Evolutionary conservation across 2,113 vertebrate species (phyloP).

Genomic region (Sula dactylatra): DNA sequence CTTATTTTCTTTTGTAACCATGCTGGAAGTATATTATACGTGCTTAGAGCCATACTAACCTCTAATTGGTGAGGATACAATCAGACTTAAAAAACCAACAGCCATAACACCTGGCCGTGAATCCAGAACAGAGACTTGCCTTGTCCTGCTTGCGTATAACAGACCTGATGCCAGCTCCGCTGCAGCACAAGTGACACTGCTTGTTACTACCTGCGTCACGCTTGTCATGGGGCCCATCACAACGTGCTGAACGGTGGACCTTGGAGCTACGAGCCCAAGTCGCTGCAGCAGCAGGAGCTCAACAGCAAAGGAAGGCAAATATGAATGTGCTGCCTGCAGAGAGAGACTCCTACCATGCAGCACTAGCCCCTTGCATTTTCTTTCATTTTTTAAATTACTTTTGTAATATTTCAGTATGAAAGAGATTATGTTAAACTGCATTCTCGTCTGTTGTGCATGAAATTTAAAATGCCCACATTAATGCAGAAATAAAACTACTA

Average conservation of each 20-base stretch:
- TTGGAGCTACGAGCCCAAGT: rapidly evolving
- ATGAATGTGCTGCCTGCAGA: rapidly evolving
- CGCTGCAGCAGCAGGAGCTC: neutral
- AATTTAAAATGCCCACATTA: neutral
- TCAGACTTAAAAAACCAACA: neutral
- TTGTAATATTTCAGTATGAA: neutral
- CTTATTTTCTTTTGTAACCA: neutral
- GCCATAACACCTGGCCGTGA: neutral
- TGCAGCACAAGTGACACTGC: rapidly evolving
- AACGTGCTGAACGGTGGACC: rapidly evolving
- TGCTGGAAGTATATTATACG: neutral
- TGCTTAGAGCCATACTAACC: neutral
- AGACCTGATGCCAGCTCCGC: neutral
- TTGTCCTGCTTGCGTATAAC: rapidly evolving
- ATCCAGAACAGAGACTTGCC: neutral
- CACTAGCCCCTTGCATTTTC: neutral
- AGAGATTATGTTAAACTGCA: neutral
- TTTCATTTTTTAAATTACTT: neutral
- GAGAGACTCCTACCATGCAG: neutral
- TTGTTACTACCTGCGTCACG: rapidly evolving
- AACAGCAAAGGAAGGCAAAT: neutral
- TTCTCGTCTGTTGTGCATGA: neutral
- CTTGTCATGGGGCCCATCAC: neutral
- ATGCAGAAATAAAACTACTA: neutral
- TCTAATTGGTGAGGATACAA: neutral